phyloP scores from a whole-genome alignment of 2,113 vertebrate genomes.

The Paradoxurus hermaphroditus region DNA sequence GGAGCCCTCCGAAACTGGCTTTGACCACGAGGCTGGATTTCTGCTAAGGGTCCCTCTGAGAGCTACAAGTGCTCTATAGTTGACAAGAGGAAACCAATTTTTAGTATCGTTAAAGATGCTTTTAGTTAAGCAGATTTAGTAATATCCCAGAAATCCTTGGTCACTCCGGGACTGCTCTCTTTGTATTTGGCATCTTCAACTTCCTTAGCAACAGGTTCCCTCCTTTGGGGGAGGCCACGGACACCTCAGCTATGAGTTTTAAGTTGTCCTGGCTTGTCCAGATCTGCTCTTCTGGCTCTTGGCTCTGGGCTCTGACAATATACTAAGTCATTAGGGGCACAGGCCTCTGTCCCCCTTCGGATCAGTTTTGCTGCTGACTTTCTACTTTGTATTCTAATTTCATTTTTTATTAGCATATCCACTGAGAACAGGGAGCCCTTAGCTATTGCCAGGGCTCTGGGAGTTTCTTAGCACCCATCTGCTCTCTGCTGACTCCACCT shows the following conservation, averaged over 20 bases:
- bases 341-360: background rate
- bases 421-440: background rate
- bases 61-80: background rate
- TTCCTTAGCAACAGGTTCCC: background rate
- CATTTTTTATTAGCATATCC: background rate
- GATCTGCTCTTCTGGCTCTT: background rate
- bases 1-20: background rate
- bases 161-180: background rate
- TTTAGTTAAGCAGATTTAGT: background rate
- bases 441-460: background rate
- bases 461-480: background rate
- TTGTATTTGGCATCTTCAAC: background rate
- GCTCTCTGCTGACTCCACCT: background rate
- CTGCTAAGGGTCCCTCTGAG: background rate
- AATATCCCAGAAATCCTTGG: background rate
- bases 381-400: conserved; percentile 11
- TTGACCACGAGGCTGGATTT: background rate
- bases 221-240: too few species aligned
- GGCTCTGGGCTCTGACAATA: background rate
- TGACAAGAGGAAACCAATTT: background rate
- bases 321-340: background rate
- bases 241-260: background rate
- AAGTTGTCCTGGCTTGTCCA: background rate
- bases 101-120: background rate
- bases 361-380: background rate